phyloP scores from a whole-genome alignment of 1,140 invertebrate species.

The Listronotus bonariensis region DNA sequence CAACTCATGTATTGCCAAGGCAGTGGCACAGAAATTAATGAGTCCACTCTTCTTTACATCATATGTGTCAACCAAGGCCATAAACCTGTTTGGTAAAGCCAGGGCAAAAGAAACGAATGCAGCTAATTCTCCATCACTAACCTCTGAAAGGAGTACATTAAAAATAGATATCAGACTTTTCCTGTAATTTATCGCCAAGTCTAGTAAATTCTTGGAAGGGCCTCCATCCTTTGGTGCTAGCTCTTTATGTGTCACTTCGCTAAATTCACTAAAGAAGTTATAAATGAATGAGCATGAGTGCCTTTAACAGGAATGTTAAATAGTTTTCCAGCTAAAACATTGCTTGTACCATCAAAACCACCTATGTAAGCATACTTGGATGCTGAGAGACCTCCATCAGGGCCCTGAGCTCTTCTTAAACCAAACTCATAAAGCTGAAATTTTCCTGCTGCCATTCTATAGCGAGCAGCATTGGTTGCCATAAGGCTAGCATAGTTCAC shows the following conservation, averaged over 20 bases:
- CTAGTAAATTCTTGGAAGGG: conserved; percentile 68
- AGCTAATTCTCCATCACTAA: conserved; percentile 87
- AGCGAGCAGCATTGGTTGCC: conserved; percentile 96
- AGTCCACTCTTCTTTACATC: conserved; percentile 97
- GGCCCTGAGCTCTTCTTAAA: conserved; percentile 95
- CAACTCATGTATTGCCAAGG: conserved; percentile 87
- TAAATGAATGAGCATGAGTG: conserved; percentile 97
- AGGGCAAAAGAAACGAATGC: conserved; percentile 96
- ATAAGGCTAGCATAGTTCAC: conserved; percentile 98
- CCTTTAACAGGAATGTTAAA: conserved; percentile 97
- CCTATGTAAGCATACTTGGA: conserved; percentile 98
- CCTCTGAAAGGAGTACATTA: conserved; percentile 76
- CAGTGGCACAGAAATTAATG: conserved; percentile 96
- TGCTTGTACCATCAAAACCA: conserved; percentile 98
- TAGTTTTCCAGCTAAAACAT: conserved; percentile 96
- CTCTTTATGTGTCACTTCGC: conserved; percentile 68
- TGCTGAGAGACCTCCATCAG: conserved; percentile 96
- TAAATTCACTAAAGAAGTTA: conserved; percentile 84
- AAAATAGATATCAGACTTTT: conserved; percentile 72
- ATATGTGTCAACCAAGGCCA: conserved; percentile 97
- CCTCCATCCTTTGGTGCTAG: conserved; percentile 71
- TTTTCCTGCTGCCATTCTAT: conserved; percentile 88
- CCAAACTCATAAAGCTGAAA: conserved; percentile 94
- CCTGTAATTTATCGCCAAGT: conserved; percentile 72
- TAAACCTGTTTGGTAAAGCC: conserved; percentile 92